Evolutionary conservation across 2,113 vertebrate genomes (phyloP).

Genomic region (Acrocephalus kingi): DNA sequence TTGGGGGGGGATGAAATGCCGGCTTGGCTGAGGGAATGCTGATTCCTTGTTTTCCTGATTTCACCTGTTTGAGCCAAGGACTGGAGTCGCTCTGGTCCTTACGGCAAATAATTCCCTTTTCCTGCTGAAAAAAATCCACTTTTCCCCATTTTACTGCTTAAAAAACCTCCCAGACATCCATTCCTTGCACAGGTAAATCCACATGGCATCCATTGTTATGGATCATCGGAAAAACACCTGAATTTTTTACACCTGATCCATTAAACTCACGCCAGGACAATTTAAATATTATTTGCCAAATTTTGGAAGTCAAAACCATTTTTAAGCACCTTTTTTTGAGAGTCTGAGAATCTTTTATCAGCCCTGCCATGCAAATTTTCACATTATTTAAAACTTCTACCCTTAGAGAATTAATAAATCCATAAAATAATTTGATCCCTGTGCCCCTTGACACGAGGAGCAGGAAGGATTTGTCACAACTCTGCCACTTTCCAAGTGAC

Average conservation of each 20-base stretch:
- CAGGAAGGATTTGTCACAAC: not conserved
- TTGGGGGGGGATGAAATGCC: not conserved
- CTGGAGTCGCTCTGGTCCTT: not conserved
- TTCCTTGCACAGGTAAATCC: not conserved
- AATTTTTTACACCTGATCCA: not conserved
- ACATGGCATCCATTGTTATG: accelerated
- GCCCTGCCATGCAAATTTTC: not conserved
- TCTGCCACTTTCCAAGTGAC: not conserved
- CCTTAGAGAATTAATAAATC: not conserved
- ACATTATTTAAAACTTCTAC: not conserved
- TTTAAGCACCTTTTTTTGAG: not conserved
- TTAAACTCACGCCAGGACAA: not conserved
- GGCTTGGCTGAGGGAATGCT: not conserved
- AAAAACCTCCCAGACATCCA: not conserved
- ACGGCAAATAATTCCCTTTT: not conserved
- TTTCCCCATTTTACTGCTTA: not conserved
- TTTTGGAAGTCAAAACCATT: not conserved
- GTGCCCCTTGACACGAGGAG: not conserved
- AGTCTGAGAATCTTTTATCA: not conserved
- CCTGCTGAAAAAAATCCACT: not conserved
- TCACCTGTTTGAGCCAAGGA: not conserved
- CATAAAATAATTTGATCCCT: not conserved
- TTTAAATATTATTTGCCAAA: not conserved
- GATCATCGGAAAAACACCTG: not conserved
- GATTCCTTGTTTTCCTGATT: not conserved